Percentiles rank a stretch among this genome's conserved stretches.
phyloP scores from a whole-genome alignment of 1,140 invertebrate species.

The Drosophila ficusphila region DNA sequence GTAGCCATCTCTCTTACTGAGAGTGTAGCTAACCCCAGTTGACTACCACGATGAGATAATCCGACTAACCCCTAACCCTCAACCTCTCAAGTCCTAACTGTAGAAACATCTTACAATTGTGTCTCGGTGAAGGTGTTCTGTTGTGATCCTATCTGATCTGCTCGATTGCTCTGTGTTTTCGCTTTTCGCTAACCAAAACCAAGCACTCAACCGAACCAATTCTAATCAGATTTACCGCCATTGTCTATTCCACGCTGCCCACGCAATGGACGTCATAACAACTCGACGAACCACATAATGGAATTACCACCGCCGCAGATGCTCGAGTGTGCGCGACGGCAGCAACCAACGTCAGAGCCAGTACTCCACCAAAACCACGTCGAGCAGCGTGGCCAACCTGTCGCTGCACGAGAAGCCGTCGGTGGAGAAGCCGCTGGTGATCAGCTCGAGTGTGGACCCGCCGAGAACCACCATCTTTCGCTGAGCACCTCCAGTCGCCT shows the following conservation, averaged over 20 bases:
- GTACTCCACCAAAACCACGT: constrained; percentile 80
- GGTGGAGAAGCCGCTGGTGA: constrained; percentile 69
- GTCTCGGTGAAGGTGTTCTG: constrained; percentile 13
- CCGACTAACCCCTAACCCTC: background rate
- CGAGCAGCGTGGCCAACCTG: constrained; percentile 78
- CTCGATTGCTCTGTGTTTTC: background rate
- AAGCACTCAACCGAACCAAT: constrained; percentile 15
- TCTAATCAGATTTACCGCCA: constrained; percentile 53
- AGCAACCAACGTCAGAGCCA: constrained; percentile 79
- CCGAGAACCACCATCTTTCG: constrained; percentile 63
- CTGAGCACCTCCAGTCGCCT: constrained; percentile 33
- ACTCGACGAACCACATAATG: background rate
- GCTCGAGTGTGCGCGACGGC: constrained; percentile 67
- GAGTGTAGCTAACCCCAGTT: constrained; percentile 8
- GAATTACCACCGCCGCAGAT: constrained; percentile 61
- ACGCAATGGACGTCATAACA: constrained; percentile 44
- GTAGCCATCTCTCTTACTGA: background rate
- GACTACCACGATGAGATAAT: background rate
- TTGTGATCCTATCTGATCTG: constrained; percentile 7
- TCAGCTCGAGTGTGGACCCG: constrained; percentile 22
- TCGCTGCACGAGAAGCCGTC: constrained; percentile 66
- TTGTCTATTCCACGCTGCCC: constrained; percentile 42
- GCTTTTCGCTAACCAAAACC: constrained; percentile 1
- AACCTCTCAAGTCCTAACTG: background rate
- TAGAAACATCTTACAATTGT: background rate